Evolutionary conservation across 2,797 vertebrate genomes (phyloP).

Genomic region (Labeo calbasu): DNA sequence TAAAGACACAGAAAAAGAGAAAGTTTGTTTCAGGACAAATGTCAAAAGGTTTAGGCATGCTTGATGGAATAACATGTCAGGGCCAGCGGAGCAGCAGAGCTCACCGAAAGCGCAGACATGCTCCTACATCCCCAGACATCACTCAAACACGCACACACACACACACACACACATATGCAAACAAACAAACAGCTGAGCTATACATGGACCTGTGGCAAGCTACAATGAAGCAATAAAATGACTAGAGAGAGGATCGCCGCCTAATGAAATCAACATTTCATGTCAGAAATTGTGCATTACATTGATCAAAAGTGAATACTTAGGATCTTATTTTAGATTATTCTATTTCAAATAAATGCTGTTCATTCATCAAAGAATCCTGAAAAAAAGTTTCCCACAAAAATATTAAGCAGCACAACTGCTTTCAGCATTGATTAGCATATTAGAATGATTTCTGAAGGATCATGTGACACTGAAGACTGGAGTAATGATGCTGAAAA

Average conservation of each 20-base stretch:
- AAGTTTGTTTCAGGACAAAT: conserved; percentile 44
- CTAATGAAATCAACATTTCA: neutral
- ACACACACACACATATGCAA: conserved; percentile 6
- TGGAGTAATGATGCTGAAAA: neutral
- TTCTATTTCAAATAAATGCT: neutral
- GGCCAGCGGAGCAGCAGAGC: conserved; percentile 34
- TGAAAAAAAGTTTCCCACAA: no score
- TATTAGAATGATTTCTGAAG: no score
- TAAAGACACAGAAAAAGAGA: conserved; percentile 37
- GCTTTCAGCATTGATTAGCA: neutral
- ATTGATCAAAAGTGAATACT: neutral
- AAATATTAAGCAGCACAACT: no score
- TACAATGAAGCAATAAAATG: neutral
- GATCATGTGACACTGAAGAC: neutral
- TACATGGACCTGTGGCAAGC: neutral
- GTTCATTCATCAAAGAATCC: neutral
- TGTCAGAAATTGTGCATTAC: neutral
- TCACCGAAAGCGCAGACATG: conserved; percentile 38
- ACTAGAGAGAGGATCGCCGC: neutral
- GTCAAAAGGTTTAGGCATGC: conserved; percentile 54
- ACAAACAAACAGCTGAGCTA: conserved; percentile 10
- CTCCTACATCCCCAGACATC: conserved; percentile 36
- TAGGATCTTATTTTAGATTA: neutral
- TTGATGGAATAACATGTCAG: conserved; percentile 49
- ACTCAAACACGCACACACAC: conserved; percentile 25